A percentile compares a stretch with the other conserved stretches of the same genome.
phyloP scores from a whole-genome alignment of 2,888 invertebrate species.

The Caenorhabditis doughertyi region DNA sequence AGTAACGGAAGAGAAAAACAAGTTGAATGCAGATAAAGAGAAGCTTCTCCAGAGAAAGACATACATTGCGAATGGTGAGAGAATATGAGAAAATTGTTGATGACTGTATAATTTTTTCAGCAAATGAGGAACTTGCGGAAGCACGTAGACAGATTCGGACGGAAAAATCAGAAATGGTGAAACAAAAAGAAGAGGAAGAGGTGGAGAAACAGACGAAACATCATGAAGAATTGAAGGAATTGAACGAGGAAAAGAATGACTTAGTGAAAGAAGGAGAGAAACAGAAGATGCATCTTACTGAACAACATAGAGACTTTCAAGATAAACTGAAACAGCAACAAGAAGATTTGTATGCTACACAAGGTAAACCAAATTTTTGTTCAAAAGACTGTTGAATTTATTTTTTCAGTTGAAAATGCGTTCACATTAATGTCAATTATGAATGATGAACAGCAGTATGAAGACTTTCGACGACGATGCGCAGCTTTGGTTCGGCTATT shows the following conservation, averaged over 20 bases:
- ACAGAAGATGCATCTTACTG: background rate
- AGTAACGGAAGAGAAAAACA: background rate
- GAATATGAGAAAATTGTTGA: background rate
- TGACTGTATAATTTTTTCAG: background rate
- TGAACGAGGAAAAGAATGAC: background rate
- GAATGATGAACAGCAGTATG: background rate
- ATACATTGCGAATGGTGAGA: background rate
- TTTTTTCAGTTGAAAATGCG: constrained; percentile 1
- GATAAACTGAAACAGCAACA: background rate
- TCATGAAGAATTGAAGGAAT: background rate
- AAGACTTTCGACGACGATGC: constrained; percentile 14
- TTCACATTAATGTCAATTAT: background rate
- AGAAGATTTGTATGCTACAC: background rate
- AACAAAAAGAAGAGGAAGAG: background rate
- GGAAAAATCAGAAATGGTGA: background rate
- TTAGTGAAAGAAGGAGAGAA: background rate
- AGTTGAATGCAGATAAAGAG: constrained; percentile 8
- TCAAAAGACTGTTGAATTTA: background rate
- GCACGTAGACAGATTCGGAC: background rate
- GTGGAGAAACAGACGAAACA: background rate
- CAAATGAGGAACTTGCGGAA: background rate
- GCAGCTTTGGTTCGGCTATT: background rate
- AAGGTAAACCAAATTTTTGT: background rate
- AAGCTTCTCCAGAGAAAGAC: background rate
- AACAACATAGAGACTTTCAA: background rate